Evolutionary conservation across 2,113 vertebrate species (phyloP), one percentile per base, ranked within the genome.

Genomic region (Tetrax tetrax): DNA sequence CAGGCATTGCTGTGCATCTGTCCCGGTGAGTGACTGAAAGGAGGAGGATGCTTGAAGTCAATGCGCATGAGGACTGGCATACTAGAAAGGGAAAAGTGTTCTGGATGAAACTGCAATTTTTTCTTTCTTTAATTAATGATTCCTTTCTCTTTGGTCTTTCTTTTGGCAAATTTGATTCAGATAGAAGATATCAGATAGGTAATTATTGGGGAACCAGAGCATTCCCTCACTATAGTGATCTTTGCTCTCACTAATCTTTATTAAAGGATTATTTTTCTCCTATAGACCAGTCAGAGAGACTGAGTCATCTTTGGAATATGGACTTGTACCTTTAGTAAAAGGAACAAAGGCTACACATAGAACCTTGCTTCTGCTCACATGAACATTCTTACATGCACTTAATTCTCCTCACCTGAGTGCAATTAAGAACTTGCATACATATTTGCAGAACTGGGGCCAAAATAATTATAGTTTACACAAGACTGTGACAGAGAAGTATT

Each of bases 381-480:
- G 80, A 90, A 83, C 51, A 86, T 94, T 94, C 91, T 86, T 50
- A 43, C 28, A 47, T 38, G 33, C 54, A 47, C 31, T 69, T 83
- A 69, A 91, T 94, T 93, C 75, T 59, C 25, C n/a, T 92, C 83
- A 95, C 71, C 85, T 92, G 87, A 86, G 88, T 77, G 53, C 56
- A 83, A 77, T 80, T 83, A 91, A 91, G 38, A 78, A 53, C 64
- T 81, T 88, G 28, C 31, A 23, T 12, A 57, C 0, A 0, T n/a
- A 2, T 94, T 77, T 83, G 71, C 33, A 91, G 63, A 87, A 37
- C 50, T 57, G 45, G 28, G 87, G 41, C 85, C 93, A 93, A 92
- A 96, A 90, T 91, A 80, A 96, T 90, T 93, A 77, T 33, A 86
- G 92, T 96, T 91, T 90, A 93, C 51, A 70, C 53, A 91, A 60